Base-by-base conservation (phyloP, 2,888 invertebrate genomes). In the Ischnura elegans region DNA sequence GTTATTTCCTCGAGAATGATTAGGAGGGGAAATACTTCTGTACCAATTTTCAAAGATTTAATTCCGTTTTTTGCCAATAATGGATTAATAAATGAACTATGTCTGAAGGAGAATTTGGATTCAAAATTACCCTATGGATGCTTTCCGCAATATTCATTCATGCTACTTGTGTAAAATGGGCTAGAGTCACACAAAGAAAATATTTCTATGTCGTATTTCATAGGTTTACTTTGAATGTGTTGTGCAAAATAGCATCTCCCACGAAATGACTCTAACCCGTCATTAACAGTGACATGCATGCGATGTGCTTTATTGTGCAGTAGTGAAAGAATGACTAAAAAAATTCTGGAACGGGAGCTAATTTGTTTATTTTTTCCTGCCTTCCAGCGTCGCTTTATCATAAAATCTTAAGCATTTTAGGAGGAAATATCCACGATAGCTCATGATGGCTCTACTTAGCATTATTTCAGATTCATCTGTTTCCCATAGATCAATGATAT, bases 201-300 rank as follows among this genome's bases (percentile, higher is more conserved):
- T 29, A n/a, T 76, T 76, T 76, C n/a, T 76, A 76, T 76, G 76
- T n/a, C 76, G 76, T 76, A 76, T 76, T 76, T 76, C 6, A 29
- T n/a, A 13, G 76, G 76, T 6, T 76, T 76, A 29, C 25, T 76
- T 29, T 6, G 76, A 6, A 76, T 76, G 21, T 76, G 21, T 29
- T 6, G 21, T n/a, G n/a, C 76, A 76, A 25, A 76, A 13, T 5
- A 25, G 76, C 25, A 76, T 47, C 47, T 47, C 16, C 47, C 76
- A 21, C 76, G 76, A 6, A 21, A 76, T 76, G 21, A 29, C 8
- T 21, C 76, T 76, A 76, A 76, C 21, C 25, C 25, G 8, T 76
- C 21, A n/a, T 76, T n/a, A 76, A 76, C 29, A n/a, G 76, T 76
- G 76, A 76, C 76, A 76, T 76, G 25, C 6, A n/a, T 29, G 21